Base-by-base conservation (phyloP, 2,888 invertebrate genomes). In the Carterocephalus palaemon region DNA sequence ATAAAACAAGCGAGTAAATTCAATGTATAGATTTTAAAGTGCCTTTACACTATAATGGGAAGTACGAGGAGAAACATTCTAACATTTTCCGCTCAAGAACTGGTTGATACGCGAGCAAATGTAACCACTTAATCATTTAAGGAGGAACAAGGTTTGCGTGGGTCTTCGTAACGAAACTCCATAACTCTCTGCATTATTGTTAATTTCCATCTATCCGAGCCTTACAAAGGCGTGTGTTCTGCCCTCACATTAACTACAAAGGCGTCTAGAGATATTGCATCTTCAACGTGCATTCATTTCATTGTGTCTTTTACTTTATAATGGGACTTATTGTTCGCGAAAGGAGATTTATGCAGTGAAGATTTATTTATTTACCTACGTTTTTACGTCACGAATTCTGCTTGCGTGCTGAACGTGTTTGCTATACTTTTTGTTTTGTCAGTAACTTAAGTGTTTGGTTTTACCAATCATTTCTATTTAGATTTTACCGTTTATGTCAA, bases 271-370 rank as follows among this genome's bases (percentile, higher is more conserved):
- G 28, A 43, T 36, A 36, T 36, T 29, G 28, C 26, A 36, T 29
- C 34, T 28, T 22, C 8, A 29, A 16, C 22, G 28, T 23, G 36
- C 29, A 36, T 43, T 36, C 28, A 29, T 43, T 43, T 43, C 43
- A 43, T 43, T 43, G 42, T 41, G 16, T 42, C 26, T 29, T 43
- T 29, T 8, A 43, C 28, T 43, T 12, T 23, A 43, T 36, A 43
- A 43, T 43, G 29, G 34, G 7, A 17, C 24, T 12, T 32, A 42
- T 34, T 24, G 24, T 41, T 34, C 34, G 28, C 33, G 12, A 20
- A 34, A 42, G 28, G 23, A 15, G 34, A 42, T 12, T 42, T 42
- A 22, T 42, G 20, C 34, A 34, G 1, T 17, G 34, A 26, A 34
- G 32, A 33, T 26, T 26, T 12, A 26, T 26, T 9, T 12, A 26